Conservation (phyloP, 2,888 invertebrate species). For the Corbicula japonica region DNA sequence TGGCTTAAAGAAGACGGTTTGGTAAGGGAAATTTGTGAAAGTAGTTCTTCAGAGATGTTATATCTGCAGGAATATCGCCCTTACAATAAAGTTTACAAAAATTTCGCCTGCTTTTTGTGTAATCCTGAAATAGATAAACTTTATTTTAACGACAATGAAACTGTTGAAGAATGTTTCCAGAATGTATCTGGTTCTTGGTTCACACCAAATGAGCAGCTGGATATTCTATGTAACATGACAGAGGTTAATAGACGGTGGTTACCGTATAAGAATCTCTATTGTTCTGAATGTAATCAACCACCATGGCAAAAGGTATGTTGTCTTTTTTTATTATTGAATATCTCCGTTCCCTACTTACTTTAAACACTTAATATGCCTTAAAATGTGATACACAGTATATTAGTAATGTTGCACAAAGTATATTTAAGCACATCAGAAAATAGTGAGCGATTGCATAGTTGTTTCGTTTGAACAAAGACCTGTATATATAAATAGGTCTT, state of each 20-base stretch:
- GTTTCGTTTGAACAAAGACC: too few species aligned
- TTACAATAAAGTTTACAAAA: conserved; percentile 8
- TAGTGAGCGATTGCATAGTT: too few species aligned
- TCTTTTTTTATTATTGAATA: not conserved
- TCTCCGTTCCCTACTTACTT: too few species aligned
- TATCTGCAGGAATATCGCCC: not conserved
- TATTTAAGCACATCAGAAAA: too few species aligned
- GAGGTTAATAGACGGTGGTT: not conserved
- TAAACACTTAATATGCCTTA: too few species aligned
- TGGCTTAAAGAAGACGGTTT: not conserved
- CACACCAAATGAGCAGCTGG: not conserved
- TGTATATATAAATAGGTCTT: too few species aligned
- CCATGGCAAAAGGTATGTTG: not conserved
- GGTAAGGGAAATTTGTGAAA: not conserved
- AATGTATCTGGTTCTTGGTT: not conserved
- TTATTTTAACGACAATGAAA: too few species aligned
- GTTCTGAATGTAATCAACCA: conserved; percentile 1
- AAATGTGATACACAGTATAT: too few species aligned
- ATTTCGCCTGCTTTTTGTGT: conserved; percentile 6
- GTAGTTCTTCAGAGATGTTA: not conserved
- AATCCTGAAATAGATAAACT: not conserved
- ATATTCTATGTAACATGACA: not conserved
- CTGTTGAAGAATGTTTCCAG: not conserved
- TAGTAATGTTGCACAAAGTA: too few species aligned
- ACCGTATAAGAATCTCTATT: conserved; percentile 9